phyloP scores from a whole-genome alignment of 2,113 vertebrate species.

The Ginglymostoma cirratum region DNA sequence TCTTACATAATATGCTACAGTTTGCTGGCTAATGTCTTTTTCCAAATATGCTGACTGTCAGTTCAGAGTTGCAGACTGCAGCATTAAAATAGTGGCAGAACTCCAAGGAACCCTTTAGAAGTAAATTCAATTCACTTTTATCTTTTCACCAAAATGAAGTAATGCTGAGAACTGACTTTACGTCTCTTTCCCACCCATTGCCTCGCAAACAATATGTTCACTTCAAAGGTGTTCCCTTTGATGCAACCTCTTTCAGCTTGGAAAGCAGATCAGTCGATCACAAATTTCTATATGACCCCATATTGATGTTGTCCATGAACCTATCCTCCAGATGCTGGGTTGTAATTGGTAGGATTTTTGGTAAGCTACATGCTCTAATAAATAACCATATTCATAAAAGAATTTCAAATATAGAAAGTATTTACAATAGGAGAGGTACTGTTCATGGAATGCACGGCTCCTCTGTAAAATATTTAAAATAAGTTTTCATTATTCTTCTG shows the following conservation, averaged over 20 bases:
- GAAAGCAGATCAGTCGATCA: neutral
- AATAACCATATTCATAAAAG: neutral
- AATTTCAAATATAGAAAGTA: neutral
- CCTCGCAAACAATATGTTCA: neutral
- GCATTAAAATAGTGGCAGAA: constrained; percentile 21
- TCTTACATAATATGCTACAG: neutral
- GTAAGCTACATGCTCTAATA: neutral
- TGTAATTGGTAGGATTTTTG: neutral
- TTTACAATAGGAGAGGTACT: neutral
- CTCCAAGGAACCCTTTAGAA: neutral
- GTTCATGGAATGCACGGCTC: neutral
- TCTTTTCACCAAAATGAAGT: constrained; percentile 2
- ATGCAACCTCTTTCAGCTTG: neutral
- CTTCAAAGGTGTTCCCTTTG: neutral
- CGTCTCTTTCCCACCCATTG: neutral
- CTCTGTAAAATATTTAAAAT: neutral
- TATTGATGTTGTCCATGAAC: neutral
- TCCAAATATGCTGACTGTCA: constrained; percentile 6
- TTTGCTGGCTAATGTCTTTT: neutral
- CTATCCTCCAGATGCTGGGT: neutral
- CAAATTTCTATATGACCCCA: neutral
- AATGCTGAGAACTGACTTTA: constrained; percentile 3
- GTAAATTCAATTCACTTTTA: constrained; percentile 28
- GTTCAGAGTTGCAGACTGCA: neutral
- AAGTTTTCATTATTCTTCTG: neutral